phyloP scores from a whole-genome alignment of 2,797 vertebrate species.

The Lithobates pipiens region DNA sequence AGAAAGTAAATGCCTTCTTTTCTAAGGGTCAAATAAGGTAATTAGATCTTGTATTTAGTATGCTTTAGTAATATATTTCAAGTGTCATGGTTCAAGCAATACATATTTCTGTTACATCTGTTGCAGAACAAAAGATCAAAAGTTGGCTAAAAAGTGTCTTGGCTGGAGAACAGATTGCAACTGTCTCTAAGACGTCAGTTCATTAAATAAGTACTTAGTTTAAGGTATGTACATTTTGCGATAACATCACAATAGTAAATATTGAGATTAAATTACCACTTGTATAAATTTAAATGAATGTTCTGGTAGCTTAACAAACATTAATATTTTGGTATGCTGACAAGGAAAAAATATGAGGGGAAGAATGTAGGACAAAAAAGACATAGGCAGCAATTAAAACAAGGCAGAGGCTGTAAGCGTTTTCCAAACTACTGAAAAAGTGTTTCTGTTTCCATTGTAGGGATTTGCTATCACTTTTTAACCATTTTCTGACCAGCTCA shows the following conservation, averaged over 20 bases:
- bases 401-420: too few relatives aligned
- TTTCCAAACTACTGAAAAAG: too few relatives aligned
- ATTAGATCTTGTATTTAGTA: slow-evolving; percentile 44
- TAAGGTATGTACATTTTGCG: neutral
- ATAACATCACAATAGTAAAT: neutral
- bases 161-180: slow-evolving; percentile 19
- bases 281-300: neutral
- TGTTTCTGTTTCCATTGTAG: too few relatives aligned
- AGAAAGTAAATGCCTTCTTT: slow-evolving; percentile 9
- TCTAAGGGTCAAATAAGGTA: slow-evolving; percentile 31
- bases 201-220: slow-evolving; percentile 26
- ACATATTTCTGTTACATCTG: slow-evolving; percentile 36
- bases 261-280: neutral
- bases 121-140: slow-evolving; percentile 57
- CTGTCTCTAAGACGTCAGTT: slow-evolving; percentile 27
- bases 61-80: slow-evolving; percentile 47
- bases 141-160: slow-evolving; percentile 43
- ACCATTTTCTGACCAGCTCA: too few relatives aligned
- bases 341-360: neutral
- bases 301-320: neutral
- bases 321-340: neutral
- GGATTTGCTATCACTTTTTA: too few relatives aligned
- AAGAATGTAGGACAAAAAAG: too few relatives aligned
- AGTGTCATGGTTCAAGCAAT: slow-evolving; percentile 39
- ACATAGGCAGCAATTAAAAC: too few relatives aligned